Evolutionary conservation across 1,140 invertebrate species (phyloP), one percentile per base, ranked within the genome.

Genomic region (Drosophila athabasca): DNA sequence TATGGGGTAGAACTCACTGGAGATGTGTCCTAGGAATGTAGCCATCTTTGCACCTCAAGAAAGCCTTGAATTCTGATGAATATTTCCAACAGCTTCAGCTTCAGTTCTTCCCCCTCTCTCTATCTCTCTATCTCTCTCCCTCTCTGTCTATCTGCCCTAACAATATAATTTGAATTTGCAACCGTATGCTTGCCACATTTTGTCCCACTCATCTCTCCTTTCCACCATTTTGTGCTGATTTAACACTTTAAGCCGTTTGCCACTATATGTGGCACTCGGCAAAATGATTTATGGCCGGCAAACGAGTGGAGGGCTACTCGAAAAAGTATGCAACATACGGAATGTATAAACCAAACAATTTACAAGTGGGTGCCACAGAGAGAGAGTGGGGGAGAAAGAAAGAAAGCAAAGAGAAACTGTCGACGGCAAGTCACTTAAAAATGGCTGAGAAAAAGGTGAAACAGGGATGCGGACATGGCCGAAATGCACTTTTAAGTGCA

Each of bases 371-470:
- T 51, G 48, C 9, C 39, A 39, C 41, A 57, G 31, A n/a, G n/a
- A 1, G 5, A 0, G 9, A 45, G 13, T 5, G 13, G 7, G n/a
- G 17, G 17, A 19, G 17, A 19, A 19, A 3, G 7, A 19, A n/a
- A 29, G 5, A 17, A 22, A 41, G 46, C 49, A 0, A 6, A 2
- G 29, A 52, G 55, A 67, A 80, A 77, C 35, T 81, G 61, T 85
- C 81, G 77, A 62, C 82, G 52, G 82, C 82, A 81, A 87, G 82
- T 85, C 83, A 88, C 82, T 88, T 87, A 87, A 87, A 87, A 87
- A 87, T 78, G 77, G 77, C 69, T 77, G 44, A 71, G 77, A 46
- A 57, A 66, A 70, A 85, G 82, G 82, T 75, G 57, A 29, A 52
- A 53, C 24, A 67, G 19, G 41, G 46, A 53, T 24, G 44, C 64